phyloP scores from a whole-genome alignment of 2,113 vertebrate genomes.

The Balaeniceps rex region DNA sequence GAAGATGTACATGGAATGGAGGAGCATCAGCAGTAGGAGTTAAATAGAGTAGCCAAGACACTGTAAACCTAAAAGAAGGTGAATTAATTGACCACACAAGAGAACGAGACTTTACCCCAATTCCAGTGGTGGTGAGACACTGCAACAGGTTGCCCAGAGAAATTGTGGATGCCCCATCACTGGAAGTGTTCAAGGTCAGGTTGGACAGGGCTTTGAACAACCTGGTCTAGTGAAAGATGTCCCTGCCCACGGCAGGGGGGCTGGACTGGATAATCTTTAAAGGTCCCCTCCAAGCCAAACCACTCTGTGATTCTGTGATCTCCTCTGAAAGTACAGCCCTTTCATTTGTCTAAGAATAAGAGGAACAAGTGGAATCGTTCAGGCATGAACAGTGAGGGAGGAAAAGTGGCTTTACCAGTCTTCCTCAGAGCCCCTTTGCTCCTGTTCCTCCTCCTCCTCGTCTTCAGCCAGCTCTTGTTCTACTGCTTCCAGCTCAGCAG shows the following conservation, averaged over 20 bases:
- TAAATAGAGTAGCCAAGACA: not conserved
- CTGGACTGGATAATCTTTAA: not conserved
- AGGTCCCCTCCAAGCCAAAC: not conserved
- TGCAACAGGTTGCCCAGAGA: not conserved
- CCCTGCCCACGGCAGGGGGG: not conserved
- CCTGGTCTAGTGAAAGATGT: not conserved
- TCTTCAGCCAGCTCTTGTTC: constrained; percentile 79
- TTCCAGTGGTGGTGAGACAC: not conserved
- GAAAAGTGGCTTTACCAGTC: constrained; percentile 71
- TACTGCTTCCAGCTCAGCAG: constrained; percentile 80
- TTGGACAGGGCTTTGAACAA: not conserved
- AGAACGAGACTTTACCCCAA: not conserved
- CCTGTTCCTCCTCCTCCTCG: constrained; percentile 39
- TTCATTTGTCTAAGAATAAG: not conserved
- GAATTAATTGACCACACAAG: not conserved
- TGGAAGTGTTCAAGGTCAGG: not conserved
- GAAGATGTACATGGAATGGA: not conserved
- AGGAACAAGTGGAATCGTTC: not conserved
- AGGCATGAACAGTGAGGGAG: not conserved
- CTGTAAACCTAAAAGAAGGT: not conserved
- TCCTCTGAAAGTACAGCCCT: not conserved
- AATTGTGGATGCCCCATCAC: not conserved
- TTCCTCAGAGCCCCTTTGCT: constrained; percentile 49
- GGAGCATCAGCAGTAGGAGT: not conserved
- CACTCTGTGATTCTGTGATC: not conserved